A percentile compares a stretch with the other conserved stretches of the same genome.
These are phyloP conservation scores for Vireo altiloquus DNA, from an alignment of 2,113 vertebrate genomes.

Conservation along the genomic window DNA sequence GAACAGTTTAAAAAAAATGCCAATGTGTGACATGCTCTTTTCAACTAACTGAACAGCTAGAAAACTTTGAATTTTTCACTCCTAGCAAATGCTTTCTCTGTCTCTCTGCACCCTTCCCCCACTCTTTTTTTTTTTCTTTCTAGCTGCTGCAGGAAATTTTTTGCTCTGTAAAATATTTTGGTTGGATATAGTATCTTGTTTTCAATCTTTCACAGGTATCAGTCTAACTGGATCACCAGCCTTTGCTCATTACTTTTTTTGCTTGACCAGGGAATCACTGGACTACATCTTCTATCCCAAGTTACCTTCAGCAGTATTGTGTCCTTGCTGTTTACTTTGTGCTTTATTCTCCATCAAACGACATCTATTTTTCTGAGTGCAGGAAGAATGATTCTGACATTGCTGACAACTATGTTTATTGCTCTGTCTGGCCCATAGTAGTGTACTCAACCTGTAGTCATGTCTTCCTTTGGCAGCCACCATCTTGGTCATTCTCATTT, in stretches of 20 bases:
- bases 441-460: background rate
- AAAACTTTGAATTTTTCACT: background rate
- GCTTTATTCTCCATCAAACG: accelerated
- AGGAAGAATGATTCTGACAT: background rate
- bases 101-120: background rate
- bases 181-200: background rate
- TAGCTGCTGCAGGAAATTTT: background rate
- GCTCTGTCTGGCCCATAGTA: background rate
- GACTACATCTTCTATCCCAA: background rate
- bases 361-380: background rate
- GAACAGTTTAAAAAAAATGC: background rate
- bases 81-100: background rate
- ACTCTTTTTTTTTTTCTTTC: background rate
- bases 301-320: background rate
- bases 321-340: background rate
- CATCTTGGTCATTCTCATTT: background rate
- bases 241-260: background rate
- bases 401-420: background rate
- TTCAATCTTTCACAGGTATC: background rate
- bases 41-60: background rate
- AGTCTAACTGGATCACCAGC: background rate
- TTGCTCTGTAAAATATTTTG: background rate
- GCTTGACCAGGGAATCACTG: background rate
- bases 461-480: background rate
- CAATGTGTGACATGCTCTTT: background rate